Evolutionary conservation across 2,797 vertebrate species (phyloP).

Genomic region (Onychomys torridus): DNA sequence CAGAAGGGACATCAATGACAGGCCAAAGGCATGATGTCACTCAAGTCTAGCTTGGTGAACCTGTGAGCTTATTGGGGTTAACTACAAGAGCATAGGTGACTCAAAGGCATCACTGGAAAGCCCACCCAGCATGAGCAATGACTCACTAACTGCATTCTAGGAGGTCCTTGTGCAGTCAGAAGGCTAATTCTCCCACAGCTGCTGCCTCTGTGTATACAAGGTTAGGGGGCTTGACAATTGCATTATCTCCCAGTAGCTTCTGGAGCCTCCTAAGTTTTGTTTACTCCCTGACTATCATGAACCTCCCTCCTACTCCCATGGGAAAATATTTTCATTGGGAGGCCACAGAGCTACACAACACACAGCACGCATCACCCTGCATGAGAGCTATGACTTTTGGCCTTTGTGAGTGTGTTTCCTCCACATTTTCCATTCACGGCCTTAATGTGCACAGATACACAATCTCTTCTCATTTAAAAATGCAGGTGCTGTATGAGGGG

Average conservation of each 20-base stretch:
- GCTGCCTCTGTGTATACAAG: not conserved
- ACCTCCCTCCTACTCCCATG: no score
- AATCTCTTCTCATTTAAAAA: constrained; percentile 14
- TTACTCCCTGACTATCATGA: not conserved
- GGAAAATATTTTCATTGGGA: not conserved
- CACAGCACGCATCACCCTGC: not conserved
- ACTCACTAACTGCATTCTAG: not conserved
- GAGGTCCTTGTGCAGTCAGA: not conserved
- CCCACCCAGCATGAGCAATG: not conserved
- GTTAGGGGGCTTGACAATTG: not conserved
- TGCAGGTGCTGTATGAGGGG: not conserved
- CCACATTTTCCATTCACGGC: not conserved
- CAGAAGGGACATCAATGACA: not conserved
- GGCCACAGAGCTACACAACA: no score
- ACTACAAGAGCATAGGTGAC: not conserved
- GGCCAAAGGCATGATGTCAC: not conserved
- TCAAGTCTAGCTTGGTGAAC: not conserved
- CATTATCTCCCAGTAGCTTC: not conserved
- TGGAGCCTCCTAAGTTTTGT: not conserved
- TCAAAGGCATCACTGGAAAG: not conserved
- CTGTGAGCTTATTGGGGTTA: not conserved
- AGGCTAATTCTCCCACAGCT: not conserved
- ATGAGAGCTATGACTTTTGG: not conserved
- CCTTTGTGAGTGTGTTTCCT: not conserved
- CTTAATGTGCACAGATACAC: not conserved